phyloP scores from a whole-genome alignment of 2,888 invertebrate species.

The Morpho helenor region DNA sequence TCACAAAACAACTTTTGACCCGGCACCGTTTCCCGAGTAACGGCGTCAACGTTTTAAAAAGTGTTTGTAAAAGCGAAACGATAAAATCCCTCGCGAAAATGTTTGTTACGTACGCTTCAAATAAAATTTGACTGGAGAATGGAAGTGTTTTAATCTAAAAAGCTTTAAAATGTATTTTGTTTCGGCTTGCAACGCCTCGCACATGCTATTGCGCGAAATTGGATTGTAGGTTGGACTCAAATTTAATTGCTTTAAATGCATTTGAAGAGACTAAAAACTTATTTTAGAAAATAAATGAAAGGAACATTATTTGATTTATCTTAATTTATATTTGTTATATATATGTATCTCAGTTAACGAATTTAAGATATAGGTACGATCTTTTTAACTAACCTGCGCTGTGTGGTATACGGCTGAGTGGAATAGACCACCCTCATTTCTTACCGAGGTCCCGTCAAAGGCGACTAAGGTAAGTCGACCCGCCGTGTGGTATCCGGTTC shows the following conservation, averaged over 20 bases:
- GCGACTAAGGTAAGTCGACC: no score
- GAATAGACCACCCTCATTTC: no score
- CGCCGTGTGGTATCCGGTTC: no score
- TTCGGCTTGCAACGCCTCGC: background rate
- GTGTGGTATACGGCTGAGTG: no score
- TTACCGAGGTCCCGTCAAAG: no score
- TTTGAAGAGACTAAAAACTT: no score
- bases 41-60: conserved; percentile 8
- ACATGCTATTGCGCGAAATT: background rate
- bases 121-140: conserved; percentile 6
- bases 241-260: background rate
- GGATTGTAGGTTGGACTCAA: background rate
- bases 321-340: no score
- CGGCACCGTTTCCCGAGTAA: conserved; percentile 7
- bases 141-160: conserved; percentile 7
- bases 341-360: no score
- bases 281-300: no score
- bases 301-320: no score
- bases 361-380: no score
- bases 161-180: conserved; percentile 3
- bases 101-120: conserved; percentile 10
- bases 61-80: conserved; percentile 13
- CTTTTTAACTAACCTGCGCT: no score
- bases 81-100: conserved; percentile 12
- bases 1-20: conserved; percentile 4